Evolutionary conservation across 2,888 invertebrate genomes (phyloP), one percentile per base, ranked within the genome.

Genomic region (Andrena dorsata): DNA sequence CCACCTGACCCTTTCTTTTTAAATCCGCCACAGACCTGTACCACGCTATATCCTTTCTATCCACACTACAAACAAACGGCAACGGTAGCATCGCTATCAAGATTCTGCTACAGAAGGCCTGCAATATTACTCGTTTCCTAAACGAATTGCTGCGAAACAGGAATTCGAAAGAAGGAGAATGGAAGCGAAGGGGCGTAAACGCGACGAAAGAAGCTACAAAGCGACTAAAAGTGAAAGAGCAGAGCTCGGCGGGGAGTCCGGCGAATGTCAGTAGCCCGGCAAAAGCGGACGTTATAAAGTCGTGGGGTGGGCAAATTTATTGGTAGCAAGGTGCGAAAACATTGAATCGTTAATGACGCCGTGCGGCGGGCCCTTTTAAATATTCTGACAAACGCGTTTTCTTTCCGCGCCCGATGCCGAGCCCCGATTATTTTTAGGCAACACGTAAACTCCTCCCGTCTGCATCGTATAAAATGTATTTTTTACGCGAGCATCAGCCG

Each of bases 281-380:
- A 61, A 64, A 68, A 64, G 79, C 73, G 60, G 80, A 74, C 85
- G 82, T 82, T 84, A 49, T 78, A 85, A 81, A 84, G 85, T 83
- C 83, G 72, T 76, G 76, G 69, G 82, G 80, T 72, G 74, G 80
- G 78, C 82, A 76, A 85, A 74, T 86, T 87, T 85, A 85, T 84
- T 80, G 77, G 80, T 77, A 61, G 77, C 73, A 77, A 85, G 85
- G 86, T 85, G 88, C 83, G 88, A 87, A 84, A 82, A 84, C 84
- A 77, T 83, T 76, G 74, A 71, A 80, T 80, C 75, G 76, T 80
- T 80, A 77, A 83, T 80, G 80, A 77, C 58, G 73, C 61, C 35
- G 70, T 65, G 76, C 47, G 65, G 16, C 26, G 58, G 66, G 35
- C 53, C 71, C 64, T 73, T 76, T 73, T 76, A 76, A 83, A 76